Conservation (phyloP, 2,888 invertebrate species). For the Brenthis ino region DNA sequence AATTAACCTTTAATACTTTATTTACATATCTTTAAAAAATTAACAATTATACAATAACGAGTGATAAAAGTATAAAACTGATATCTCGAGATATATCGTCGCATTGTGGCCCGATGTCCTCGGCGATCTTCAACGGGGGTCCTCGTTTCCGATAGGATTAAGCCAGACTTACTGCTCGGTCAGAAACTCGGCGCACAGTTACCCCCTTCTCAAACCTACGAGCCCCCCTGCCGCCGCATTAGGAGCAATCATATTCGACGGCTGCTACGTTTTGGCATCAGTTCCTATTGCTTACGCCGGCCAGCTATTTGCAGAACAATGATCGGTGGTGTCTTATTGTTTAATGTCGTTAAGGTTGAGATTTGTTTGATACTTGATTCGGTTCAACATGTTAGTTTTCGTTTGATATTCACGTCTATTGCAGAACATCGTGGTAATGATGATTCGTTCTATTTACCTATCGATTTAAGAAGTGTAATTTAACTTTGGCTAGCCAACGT, state of each 20-base stretch:
- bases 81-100: slow-evolving; percentile 62
- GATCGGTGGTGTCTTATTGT: slow-evolving; percentile 76
- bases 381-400: slow-evolving; percentile 16
- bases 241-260: slow-evolving; percentile 82
- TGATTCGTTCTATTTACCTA: not conserved
- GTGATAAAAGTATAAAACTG: slow-evolving; percentile 29
- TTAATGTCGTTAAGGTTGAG: slow-evolving; percentile 54
- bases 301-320: slow-evolving; percentile 75
- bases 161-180: slow-evolving; percentile 82
- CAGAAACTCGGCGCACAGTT: slow-evolving; percentile 74
- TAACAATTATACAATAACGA: too few relatives aligned
- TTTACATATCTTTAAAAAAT: too few relatives aligned
- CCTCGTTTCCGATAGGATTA: slow-evolving; percentile 82
- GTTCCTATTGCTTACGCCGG: slow-evolving; percentile 75
- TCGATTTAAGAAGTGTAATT: not conserved
- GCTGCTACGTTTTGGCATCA: slow-evolving; percentile 79
- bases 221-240: slow-evolving; percentile 66
- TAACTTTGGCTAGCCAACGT: not conserved
- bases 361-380: slow-evolving; percentile 47
- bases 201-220: slow-evolving; percentile 49
- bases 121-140: slow-evolving; percentile 75
- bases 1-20: too few relatives aligned
- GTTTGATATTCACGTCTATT: slow-evolving; percentile 13
- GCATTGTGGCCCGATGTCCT: slow-evolving; percentile 55
- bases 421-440: slow-evolving; percentile 12